Evolutionary conservation across 1,140 invertebrate genomes (phyloP), one percentile per base, ranked within the genome.

Genomic region (Phocides pigmalion): DNA sequence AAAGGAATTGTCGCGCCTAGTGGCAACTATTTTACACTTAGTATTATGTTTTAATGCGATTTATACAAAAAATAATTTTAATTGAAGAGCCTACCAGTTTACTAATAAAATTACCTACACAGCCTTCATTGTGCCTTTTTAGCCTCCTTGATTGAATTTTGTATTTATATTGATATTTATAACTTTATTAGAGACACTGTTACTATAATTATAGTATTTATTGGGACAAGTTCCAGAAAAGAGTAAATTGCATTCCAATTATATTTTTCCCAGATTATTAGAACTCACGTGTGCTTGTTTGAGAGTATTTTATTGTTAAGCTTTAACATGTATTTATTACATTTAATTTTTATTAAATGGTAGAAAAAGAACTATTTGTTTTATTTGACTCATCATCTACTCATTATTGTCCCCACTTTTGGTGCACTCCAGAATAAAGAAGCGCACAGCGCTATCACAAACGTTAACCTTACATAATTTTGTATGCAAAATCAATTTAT

Each of bases 271-370:
- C 16, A 15, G 19, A 8, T 8, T 15, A 19, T 17, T n/a, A 9
- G 6, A 28, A 32, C 17, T 4, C 14, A 9, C 15, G 37, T 54
- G 12, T 14, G 35, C 28, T 16, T 54, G 17, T 41, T 4, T 15
- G n/a, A 19, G 42, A 56, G 51, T 63, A 47, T 42, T 42, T 42
- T 25, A 39, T 1, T n/a, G n/a, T n/a, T 35, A 63, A 59, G 46
- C 59, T 63, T 63, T 68, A 63, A 68, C 56, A 47, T 59, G 25
- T 62, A 64, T 53, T 64, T 46, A 62, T 64, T 54, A 20, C 35
- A 39, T 9, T 9, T 37, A 25, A 49, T 54, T 41, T 54, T 54
- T 37, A 54, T n/a, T 54, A 54, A 54, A 54, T 3, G 11, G 32
- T 41, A 54, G 35, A 15, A 37, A 39, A 19, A 8, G 0, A 37